These are phyloP conservation scores for Lucinisca nassula DNA, from an alignment of 2,888 invertebrate genomes.

Conservation along the genomic window DNA sequence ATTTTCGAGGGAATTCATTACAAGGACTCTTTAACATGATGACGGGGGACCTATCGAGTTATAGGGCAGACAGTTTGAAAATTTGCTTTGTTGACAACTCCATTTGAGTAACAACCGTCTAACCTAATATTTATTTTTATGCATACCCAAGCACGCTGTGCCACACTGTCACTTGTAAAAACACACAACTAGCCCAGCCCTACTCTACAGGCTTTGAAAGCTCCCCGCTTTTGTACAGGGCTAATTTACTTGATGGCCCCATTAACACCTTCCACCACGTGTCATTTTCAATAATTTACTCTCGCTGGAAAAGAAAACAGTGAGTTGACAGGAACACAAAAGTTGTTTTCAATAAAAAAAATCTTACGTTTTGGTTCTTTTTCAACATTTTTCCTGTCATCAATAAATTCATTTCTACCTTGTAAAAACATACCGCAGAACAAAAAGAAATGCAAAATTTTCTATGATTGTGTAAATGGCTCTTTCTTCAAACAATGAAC, in stretches of 20 bases:
- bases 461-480: too few relatives aligned
- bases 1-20: too few relatives aligned
- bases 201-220: background rate
- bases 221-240: background rate
- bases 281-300: slow-evolving; percentile 12
- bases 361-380: background rate
- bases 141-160: background rate
- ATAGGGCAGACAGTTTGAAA: too few relatives aligned
- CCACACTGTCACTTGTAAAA: background rate
- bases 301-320: background rate
- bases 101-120: background rate
- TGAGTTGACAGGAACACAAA: background rate
- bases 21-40: too few relatives aligned
- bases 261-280: slow-evolving; percentile 32
- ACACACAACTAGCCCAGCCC: background rate
- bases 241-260: slow-evolving; percentile 3
- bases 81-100: too few relatives aligned
- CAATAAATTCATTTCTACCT: too few relatives aligned
- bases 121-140: background rate
- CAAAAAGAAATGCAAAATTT: too few relatives aligned
- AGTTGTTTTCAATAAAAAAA: background rate
- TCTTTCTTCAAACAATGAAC: too few relatives aligned
- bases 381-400: background rate
- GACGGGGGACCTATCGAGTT: too few relatives aligned
- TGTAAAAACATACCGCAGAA: too few relatives aligned